Evolutionary conservation across 2,797 vertebrate genomes (phyloP).

Genomic region (Loriculus beryllinus): DNA sequence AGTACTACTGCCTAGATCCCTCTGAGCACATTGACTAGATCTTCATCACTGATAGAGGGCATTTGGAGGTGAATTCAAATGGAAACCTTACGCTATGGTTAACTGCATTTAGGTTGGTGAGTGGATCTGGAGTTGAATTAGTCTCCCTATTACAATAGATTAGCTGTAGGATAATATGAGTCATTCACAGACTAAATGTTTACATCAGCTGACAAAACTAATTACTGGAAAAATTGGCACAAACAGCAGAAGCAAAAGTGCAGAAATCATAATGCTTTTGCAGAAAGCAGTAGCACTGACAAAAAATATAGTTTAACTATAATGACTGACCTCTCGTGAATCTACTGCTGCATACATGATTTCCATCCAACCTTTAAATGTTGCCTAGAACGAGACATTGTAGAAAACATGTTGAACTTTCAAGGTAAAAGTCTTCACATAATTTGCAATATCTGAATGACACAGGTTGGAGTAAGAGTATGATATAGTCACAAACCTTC

Average conservation of each 20-base stretch:
- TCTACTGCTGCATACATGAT: slow-evolving; percentile 82
- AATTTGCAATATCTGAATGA: not conserved
- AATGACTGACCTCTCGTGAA: slow-evolving; percentile 73
- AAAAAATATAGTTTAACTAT: not conserved
- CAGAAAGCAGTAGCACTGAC: not conserved
- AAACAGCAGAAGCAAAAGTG: not conserved
- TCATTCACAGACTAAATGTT: not conserved
- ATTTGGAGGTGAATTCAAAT: not conserved
- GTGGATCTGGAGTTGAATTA: not conserved
- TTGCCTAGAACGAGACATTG: slow-evolving; percentile 69
- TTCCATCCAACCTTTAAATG: slow-evolving; percentile 81
- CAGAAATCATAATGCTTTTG: not conserved
- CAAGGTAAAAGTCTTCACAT: not conserved
- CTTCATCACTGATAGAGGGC: not conserved
- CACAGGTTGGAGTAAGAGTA: not conserved
- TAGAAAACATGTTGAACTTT: not conserved
- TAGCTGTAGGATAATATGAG: not conserved
- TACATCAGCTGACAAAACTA: not conserved
- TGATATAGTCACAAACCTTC: not conserved
- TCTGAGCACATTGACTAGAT: not conserved
- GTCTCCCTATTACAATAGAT: not conserved
- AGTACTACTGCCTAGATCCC: not conserved
- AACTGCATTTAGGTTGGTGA: not conserved
- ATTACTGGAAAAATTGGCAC: not conserved
- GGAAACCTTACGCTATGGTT: not conserved